A percentile compares a stretch with the other conserved stretches of the same genome.
phyloP scores from a whole-genome alignment of 2,113 vertebrate species.

The Sinocyclocheilus anophthalmus region DNA sequence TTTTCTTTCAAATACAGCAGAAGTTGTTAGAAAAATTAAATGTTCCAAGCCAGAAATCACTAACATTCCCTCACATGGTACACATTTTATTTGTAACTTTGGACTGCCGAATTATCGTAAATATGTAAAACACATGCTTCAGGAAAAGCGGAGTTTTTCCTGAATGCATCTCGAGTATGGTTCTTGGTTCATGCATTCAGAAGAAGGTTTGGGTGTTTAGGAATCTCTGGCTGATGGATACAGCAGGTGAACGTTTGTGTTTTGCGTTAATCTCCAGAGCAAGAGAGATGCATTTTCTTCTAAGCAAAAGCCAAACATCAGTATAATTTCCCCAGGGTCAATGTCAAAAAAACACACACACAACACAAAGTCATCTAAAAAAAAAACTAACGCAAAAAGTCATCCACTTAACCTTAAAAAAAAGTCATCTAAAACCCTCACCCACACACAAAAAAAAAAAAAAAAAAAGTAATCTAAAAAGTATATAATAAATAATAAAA shows the following conservation, averaged over 20 bases:
- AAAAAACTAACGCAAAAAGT: too few relatives aligned
- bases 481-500: too few relatives aligned
- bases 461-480: too few relatives aligned
- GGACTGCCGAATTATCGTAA: background rate
- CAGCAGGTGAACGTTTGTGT: background rate
- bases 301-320: conserved; percentile 21
- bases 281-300: background rate
- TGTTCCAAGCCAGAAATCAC: conserved; percentile 7
- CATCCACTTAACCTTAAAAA: too few relatives aligned
- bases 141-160: background rate
- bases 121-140: background rate
- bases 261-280: background rate
- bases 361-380: too few relatives aligned
- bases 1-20: conserved; percentile 24
- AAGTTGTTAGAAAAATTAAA: background rate
- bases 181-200: background rate
- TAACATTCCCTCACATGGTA: background rate
- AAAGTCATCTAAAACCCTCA: too few relatives aligned
- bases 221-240: conserved; percentile 26
- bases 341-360: too few relatives aligned
- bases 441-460: too few relatives aligned
- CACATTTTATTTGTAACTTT: background rate
- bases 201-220: background rate
- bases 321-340: too few relatives aligned
- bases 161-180: too few relatives aligned